Percentiles rank a stretch among this genome's conserved stretches.
phyloP scores from a whole-genome alignment of 2,797 vertebrate genomes.

The Bufotes viridis region DNA sequence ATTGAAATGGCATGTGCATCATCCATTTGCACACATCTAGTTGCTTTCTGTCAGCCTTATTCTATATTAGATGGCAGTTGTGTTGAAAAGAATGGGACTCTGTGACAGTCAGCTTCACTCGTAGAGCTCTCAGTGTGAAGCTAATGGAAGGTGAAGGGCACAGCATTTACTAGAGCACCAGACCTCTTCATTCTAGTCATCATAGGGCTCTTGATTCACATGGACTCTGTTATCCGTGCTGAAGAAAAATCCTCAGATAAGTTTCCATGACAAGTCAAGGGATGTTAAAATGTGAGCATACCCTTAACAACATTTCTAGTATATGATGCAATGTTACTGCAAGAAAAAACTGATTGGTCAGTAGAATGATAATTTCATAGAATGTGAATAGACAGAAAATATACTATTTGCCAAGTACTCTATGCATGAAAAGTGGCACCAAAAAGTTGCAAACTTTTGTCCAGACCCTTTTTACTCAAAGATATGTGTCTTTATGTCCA shows the following conservation, averaged over 20 bases:
- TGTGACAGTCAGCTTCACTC: not conserved
- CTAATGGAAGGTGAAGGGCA: constrained; percentile 27
- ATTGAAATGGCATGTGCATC: not conserved
- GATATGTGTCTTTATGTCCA: too few relatives aligned
- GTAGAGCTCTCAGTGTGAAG: not conserved
- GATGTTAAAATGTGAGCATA: not conserved
- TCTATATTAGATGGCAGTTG: not conserved
- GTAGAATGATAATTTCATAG: not conserved
- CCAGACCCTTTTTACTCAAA: too few relatives aligned
- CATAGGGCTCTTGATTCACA: not conserved
- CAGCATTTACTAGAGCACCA: not conserved
- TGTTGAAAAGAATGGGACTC: not conserved
- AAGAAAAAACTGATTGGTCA: not conserved
- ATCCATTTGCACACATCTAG: not conserved
- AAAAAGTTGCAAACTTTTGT: too few relatives aligned
- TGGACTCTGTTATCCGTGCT: not conserved
- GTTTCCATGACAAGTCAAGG: not conserved
- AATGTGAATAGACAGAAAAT: not conserved
- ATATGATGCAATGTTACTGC: too few relatives aligned
- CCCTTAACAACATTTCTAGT: not conserved
- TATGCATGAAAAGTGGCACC: too few relatives aligned
- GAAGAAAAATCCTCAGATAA: not conserved
- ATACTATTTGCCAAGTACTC: not conserved
- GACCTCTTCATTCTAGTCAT: constrained; percentile 2
- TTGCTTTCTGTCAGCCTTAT: not conserved